Evolutionary conservation across 2,797 vertebrate species (phyloP), one percentile per base, ranked within the genome.

Genomic region (Squalus acanthias): DNA sequence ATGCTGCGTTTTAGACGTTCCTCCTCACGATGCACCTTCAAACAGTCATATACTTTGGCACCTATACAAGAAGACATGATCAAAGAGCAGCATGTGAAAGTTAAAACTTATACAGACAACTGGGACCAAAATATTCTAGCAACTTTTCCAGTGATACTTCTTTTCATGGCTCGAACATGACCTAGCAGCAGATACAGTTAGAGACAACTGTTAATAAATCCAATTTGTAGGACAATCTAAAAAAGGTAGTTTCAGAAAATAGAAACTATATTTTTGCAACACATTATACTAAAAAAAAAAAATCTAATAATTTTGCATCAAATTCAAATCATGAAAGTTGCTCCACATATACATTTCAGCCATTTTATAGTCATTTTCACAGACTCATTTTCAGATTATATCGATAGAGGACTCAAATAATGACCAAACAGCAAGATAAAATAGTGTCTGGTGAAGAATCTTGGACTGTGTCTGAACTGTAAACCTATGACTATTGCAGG

Each of bases 1-100:
- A 99, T 99, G 46, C 98, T 99, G 97, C 99, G 98, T 97, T 99
- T 99, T 96, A 99, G 98, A 9, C 98, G 98, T 96, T 99, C 99
- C 5, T 99, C 99, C 46, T 99, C 99, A 0, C 99, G 98, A 0
- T 98, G 98, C 67, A 98, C 98, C 97, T 99, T 99, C 63, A 98
- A 98, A 87, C 98, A 98, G 96, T 99, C 99, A 0, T 99, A 99
- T 0, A 99, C 99, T 79, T 98, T 98, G 95, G 99, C 99, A 97
- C 99, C 99, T 99, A 96, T 0, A 29, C 93, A 3, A 3, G 20
- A 70, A 46, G 63, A 50, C 3, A 7, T 4, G 26, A 95, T 95
- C 46, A 95, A 57, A 72, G 53, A 69, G 13, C 50, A 60, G n/a
- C 17, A 39, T 93, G 65, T 24, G 7, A 67, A 92, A 33, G 46